phyloP scores from a whole-genome alignment of 1,140 invertebrate genomes.

The Triops cancriformis region DNA sequence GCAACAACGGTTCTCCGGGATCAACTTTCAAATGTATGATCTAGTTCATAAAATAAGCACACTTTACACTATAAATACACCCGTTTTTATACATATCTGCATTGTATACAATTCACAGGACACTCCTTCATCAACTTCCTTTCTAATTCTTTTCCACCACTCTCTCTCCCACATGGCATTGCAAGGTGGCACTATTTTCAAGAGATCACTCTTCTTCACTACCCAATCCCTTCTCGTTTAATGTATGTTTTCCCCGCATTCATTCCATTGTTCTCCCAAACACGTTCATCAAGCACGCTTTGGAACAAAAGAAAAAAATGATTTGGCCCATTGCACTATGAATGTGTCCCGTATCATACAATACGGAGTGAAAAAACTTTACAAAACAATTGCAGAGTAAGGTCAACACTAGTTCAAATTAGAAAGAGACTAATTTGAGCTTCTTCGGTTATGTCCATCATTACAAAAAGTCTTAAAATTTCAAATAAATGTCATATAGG shows the following conservation, averaged over 20 bases:
- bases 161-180: not conserved
- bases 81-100: constrained; percentile 12
- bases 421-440: not conserved
- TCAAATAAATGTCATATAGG: not conserved
- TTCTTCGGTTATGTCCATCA: not conserved
- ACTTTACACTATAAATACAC: constrained; percentile 11
- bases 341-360: not conserved
- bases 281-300: not conserved
- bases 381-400: not conserved
- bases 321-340: constrained; percentile 6
- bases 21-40: constrained; percentile 1
- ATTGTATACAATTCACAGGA: not conserved
- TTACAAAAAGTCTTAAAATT: not conserved
- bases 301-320: not conserved
- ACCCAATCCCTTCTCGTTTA: not conserved
- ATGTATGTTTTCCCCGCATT: not conserved
- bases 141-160: not conserved
- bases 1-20: not conserved
- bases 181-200: not conserved
- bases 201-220: constrained; percentile 13
- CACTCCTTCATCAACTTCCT: not conserved
- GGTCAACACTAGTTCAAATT: not conserved
- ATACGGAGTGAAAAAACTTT: not conserved
- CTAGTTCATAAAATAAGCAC: constrained; percentile 11
- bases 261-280: not conserved